Evolutionary conservation across 2,797 vertebrate species (phyloP), one percentile per base, ranked within the genome.

Genomic region (Selene dorsalis): DNA sequence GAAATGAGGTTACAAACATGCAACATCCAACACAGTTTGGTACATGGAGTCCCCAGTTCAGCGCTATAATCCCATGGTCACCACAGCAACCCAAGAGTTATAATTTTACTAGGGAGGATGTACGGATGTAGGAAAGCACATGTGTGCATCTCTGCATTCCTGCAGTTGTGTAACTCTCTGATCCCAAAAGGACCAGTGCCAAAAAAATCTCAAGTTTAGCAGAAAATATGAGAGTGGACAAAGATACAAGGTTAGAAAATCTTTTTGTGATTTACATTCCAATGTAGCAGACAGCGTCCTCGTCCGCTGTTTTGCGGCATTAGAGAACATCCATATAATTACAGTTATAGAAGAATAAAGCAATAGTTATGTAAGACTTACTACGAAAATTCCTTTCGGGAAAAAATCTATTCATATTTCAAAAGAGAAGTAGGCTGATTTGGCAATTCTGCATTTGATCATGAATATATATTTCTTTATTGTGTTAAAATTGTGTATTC

Each of bases 81-180:
- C 32, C 35, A 45, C n/a, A 18, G 56, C 2, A 10, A 58, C 30
- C 17, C 16, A n/a, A 55, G 14, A 18, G 64, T 66, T 66, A 53
- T 66, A 66, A 58, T 41, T 71, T 43, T 35, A 71, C 39, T 35
- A 16, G 22, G 50, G 8, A 60, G 35, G 32, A 35, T 35, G 32
- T 35, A 41, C 16, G 17, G 48, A 60, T 3, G 10, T 45, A 52
- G 17, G 55, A 47, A 60, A n/a, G 16, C 8, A 30, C 8, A 64
- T 26, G 26, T 67, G 48, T 41, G 50, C 32, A 67, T 53, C 35
- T 41, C 16, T 8, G 22, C 26, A 53, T 24, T 55, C n/a, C 32
- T 35, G 32, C 32, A 35, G 7, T 14, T 53, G 39, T 61, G 41
- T 28, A 58, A 74, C 39, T 39, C 22, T 20, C 14, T 57, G 58